Evolutionary conservation across 2,888 invertebrate species (phyloP).

Genomic region (Scelioninae gen. 1): DNA sequence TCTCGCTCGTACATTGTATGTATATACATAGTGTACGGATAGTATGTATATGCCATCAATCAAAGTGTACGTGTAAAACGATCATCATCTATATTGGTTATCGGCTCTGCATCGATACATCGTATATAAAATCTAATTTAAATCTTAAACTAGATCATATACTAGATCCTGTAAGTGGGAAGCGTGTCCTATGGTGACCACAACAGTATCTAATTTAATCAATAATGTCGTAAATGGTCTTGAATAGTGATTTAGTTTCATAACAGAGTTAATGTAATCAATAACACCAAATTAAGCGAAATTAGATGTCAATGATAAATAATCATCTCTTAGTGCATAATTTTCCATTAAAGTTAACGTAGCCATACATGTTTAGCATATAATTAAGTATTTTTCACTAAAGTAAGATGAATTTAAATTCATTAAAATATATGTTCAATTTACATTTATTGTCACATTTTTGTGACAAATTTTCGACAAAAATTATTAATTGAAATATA

Average conservation of each 20-base stretch:
- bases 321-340: too few species aligned
- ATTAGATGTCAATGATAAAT: neutral
- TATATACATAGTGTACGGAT: slow-evolving; percentile 9
- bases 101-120: slow-evolving; percentile 46
- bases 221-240: slow-evolving; percentile 15
- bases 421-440: too few species aligned
- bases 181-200: slow-evolving; percentile 15
- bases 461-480: too few species aligned
- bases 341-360: too few species aligned
- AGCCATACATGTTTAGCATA: too few species aligned
- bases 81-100: slow-evolving; percentile 58
- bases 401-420: too few species aligned
- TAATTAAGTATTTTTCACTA: too few species aligned
- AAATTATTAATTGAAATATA: too few species aligned
- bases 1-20: slow-evolving; percentile 6
- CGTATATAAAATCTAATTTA: slow-evolving; percentile 54
- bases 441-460: too few species aligned
- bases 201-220: slow-evolving; percentile 32
- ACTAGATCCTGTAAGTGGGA: slow-evolving; percentile 4
- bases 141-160: slow-evolving; percentile 38
- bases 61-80: slow-evolving; percentile 50
- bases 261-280: slow-evolving; percentile 4
- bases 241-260: slow-evolving; percentile 13
- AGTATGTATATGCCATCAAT: slow-evolving; percentile 46
- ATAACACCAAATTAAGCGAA: neutral